Base-by-base conservation (phyloP, 1,140 invertebrate species). In the Euwallacea similis region DNA sequence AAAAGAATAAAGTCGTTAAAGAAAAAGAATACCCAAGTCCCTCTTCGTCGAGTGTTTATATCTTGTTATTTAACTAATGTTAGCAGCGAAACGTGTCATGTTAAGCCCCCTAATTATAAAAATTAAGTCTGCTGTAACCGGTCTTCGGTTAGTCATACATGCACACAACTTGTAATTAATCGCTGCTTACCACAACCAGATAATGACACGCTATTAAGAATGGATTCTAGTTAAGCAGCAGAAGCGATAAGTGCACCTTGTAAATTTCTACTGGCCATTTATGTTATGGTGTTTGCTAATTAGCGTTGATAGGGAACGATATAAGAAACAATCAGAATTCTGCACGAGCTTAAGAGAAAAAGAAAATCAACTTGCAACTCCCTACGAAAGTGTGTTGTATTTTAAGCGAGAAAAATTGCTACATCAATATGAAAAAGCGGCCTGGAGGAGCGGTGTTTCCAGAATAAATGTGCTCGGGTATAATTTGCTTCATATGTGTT, bases 401-500 rank as follows among this genome's bases (percentile, higher is more conserved):
- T 65, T 65, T 55, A 65, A 54, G 63, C 63, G 43, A 54, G 63
- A 65, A 65, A 65, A 65, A 65, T 65, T 53, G 33, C 63, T 53
- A 42, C 63, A 65, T 65, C 63, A 65, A 65, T 65, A 65, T 65
- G 63, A 65, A 65, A 65, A 65, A 65, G 8, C 61, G 63, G 63
- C 63, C 61, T 47, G 43, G 11, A 63, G 61, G 61, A 44, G 61
- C 61, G 42, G 42, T 21, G 47, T 21, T 41, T 41, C 50, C 13
- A 55, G 41, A 46, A 66, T 56, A 66, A 66, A 56, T 56, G 53
- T 41, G 64, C 64, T n/a, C 46, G 46, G 64, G 64, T 66, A 66
- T 66, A 66, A 66, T 56, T 66, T 66, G 64, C 64, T 42, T 66
- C 64, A 66, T 66, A 58, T 66, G 64, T 66, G 64, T 66, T 58